Evolutionary conservation across 2,888 invertebrate species (phyloP).

Genomic region (Aromia moschata): DNA sequence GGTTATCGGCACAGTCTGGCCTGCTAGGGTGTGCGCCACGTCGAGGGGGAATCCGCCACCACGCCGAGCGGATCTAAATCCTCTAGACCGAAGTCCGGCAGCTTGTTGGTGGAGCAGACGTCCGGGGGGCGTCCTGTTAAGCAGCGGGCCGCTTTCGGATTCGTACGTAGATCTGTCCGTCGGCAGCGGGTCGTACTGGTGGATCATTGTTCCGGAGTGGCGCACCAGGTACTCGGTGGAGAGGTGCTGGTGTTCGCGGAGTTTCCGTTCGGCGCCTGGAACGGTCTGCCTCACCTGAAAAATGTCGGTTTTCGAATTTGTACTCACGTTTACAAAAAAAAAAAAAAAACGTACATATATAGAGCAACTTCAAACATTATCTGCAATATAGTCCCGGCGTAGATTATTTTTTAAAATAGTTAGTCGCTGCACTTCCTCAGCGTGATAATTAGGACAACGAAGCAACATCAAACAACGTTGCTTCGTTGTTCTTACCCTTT

Average conservation of each 20-base stretch:
- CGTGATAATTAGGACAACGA: too few species aligned
- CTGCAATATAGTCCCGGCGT: too few species aligned
- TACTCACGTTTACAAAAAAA: too few species aligned
- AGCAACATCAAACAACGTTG: too few species aligned
- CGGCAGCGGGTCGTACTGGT: constrained; percentile 54
- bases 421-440: too few species aligned
- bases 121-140: constrained; percentile 64
- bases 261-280: constrained; percentile 68
- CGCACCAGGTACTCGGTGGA: constrained; percentile 66
- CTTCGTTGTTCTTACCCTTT: too few species aligned
- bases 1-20: constrained; percentile 63
- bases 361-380: too few species aligned
- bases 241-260: constrained; percentile 66
- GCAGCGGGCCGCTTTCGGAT: constrained; percentile 60
- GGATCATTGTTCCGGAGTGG: constrained; percentile 47
- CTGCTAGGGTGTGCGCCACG: constrained; percentile 54
- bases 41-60: constrained; percentile 28
- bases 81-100: constrained; percentile 52
- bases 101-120: constrained; percentile 63
- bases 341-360: too few species aligned
- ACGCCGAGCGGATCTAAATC: constrained; percentile 48
- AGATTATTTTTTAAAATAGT: too few species aligned
- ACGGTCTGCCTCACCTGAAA: constrained; percentile 70
- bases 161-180: constrained; percentile 55
- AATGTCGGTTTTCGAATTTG: too few species aligned